These are phyloP conservation scores for Dasypogon diadema DNA, from an alignment of 2,888 invertebrate species.

Conservation along the genomic window DNA sequence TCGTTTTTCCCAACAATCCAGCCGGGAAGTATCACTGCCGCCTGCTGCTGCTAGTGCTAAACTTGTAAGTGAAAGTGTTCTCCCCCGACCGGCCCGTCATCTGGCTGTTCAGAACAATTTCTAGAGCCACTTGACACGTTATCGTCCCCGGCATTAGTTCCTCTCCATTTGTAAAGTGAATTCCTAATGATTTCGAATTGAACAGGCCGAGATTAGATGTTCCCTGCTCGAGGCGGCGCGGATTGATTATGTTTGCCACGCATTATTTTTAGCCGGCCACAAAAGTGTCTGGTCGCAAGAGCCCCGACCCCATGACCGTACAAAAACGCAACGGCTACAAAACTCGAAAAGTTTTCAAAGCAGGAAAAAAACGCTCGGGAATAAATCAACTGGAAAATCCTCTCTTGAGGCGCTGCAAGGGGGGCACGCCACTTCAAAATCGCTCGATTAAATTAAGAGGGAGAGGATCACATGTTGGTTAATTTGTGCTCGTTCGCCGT, in stretches of 20 bases:
- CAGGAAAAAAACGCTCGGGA: background rate
- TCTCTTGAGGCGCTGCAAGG: background rate
- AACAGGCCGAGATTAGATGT: background rate
- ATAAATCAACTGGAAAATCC: background rate
- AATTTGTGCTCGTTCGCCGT: background rate
- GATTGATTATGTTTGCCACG: background rate
- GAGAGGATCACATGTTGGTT: background rate
- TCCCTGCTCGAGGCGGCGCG: background rate
- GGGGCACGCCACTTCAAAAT: background rate
- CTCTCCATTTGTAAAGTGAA: background rate
- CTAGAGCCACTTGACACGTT: background rate
- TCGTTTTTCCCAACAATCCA: no score
- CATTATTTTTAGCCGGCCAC: conserved; percentile 1
- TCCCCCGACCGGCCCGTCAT: background rate
- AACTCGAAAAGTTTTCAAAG: background rate
- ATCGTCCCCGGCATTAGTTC: background rate
- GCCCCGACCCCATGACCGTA: background rate
- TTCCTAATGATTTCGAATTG: background rate
- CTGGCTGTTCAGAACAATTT: background rate
- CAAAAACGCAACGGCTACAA: background rate
- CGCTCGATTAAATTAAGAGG: background rate
- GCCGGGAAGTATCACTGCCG: no score
- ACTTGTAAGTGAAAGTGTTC: background rate
- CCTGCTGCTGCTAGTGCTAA: no score
- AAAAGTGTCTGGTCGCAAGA: background rate